Conservation (phyloP, 2,888 invertebrate species). For the Hedychridium roseum region DNA sequence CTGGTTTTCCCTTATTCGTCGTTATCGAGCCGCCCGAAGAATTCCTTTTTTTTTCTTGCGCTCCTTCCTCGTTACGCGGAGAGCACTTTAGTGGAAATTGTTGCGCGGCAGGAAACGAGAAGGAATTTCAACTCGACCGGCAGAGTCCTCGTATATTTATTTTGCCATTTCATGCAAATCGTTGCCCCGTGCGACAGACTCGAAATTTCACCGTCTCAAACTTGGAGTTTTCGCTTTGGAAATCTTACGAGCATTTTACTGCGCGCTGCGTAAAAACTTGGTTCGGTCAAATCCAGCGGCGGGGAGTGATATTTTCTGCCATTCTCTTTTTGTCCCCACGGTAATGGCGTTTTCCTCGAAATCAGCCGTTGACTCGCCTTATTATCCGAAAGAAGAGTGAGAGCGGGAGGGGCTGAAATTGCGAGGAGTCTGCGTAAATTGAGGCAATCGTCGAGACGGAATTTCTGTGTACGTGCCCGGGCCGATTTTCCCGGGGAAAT, state of each 20-base stretch:
- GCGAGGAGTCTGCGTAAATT: slow-evolving; percentile 30
- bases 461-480: too few species aligned
- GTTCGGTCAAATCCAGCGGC: too few species aligned
- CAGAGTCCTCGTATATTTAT: slow-evolving; percentile 17
- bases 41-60: too few species aligned
- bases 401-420: too few species aligned
- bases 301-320: too few species aligned
- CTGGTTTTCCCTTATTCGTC: too few species aligned
- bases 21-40: too few species aligned
- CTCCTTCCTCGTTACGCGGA: background rate
- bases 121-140: slow-evolving; percentile 7
- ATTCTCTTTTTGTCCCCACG: too few species aligned
- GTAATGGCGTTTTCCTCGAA: slow-evolving; percentile 40
- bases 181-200: slow-evolving; percentile 14
- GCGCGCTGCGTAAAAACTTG: too few species aligned
- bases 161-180: slow-evolving; percentile 6
- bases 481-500: too few species aligned
- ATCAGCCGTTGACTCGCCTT: slow-evolving; percentile 30
- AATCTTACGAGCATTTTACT: too few species aligned
- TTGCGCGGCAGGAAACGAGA: background rate
- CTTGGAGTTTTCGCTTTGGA: too few species aligned
- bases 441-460: slow-evolving; percentile 33
- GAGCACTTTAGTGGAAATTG: slow-evolving; percentile 3
- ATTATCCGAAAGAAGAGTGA: slow-evolving; percentile 28
- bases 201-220: slow-evolving; percentile 17